phyloP scores from a whole-genome alignment of 1,140 invertebrate genomes.

The Himalopsyche phryganea region DNA sequence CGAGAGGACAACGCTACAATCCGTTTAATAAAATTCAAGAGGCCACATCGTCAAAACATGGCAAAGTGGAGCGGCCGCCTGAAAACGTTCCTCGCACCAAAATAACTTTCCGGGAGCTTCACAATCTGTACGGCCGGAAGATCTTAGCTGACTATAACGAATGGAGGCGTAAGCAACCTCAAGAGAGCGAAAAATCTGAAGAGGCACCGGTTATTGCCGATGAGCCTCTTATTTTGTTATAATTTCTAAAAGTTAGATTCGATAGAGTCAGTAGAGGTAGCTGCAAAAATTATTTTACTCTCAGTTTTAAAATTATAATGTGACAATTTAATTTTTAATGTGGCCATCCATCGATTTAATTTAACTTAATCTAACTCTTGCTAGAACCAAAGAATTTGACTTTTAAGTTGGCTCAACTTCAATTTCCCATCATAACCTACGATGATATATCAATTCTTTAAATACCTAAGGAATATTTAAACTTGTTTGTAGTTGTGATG shows the following conservation, averaged over 20 bases:
- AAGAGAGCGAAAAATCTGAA: background rate
- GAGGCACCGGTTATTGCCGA: no score
- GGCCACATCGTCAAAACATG: conserved; percentile 24
- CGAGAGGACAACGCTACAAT: conserved; percentile 47
- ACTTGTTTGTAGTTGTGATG: no score
- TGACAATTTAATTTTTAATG: no score
- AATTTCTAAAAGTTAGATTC: background rate
- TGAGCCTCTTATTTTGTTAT: conserved; percentile 4
- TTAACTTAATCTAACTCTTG: no score
- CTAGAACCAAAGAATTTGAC: no score
- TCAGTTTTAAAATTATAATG: conserved; percentile 3
- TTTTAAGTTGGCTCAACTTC: no score
- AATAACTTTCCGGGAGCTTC: conserved; percentile 67
- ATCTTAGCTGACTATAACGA: conserved; percentile 65
- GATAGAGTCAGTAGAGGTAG: background rate
- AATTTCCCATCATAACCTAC: no score
- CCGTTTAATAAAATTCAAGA: conserved; percentile 48
- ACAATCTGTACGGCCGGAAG: conserved; percentile 64
- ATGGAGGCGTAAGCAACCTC: conserved; percentile 55
- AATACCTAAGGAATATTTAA: no score
- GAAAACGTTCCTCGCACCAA: conserved; percentile 45
- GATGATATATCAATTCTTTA: no score
- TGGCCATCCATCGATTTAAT: no score
- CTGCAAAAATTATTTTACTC: background rate
- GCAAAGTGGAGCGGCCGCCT: conserved; percentile 42